Base-by-base conservation (phyloP, 2,888 invertebrate species). In the Cremastobaeus sp. region DNA sequence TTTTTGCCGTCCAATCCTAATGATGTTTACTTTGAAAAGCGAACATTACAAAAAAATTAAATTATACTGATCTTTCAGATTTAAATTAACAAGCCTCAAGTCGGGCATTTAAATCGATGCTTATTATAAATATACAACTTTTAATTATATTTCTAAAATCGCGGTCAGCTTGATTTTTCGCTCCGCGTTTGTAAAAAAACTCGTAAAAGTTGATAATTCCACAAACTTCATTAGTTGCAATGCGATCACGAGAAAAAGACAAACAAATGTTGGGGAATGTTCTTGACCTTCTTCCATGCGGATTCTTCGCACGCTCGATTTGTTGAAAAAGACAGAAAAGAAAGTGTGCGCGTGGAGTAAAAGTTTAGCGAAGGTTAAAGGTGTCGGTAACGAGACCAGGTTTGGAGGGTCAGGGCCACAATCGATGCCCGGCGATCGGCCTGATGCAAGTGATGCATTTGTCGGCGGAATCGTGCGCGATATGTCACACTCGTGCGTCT, bases 401-500 rank as follows among this genome's bases (percentile, higher is more conserved):
- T n/a, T n/a, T n/a, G 41, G 41, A 59, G 39, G 59, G 64, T 74
- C 70, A 76, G 60, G 76, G 72, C 37, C 70, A 21, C 21, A 28
- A 45, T 37, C 17, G 43, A 45, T 60, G 55, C 32, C 47, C 35
- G 32, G 21, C 45, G 21, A 20, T 39, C 35, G 59, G 6, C 48
- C n/a, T n/a, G n/a, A n/a, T n/a, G n/a, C n/a, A n/a, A n/a, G n/a
- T n/a, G n/a, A n/a, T n/a, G n/a, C n/a, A 64, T 54, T 60, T 54
- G 47, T 48, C 1, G 32, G 39, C 57, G 47, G 55, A 54, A 32
- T 39, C 28, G 64, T 59, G 64, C 15, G 45, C 34, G 71, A 77
- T 66, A 52, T 72, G 54, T 68, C 76, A 55, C 62, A 52, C 47
- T n/a, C 54, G 59, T 59, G 25, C 69, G 30, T 25, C 76, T 85